Base-by-base conservation (phyloP, 2,888 invertebrate genomes). In the Conops quadrifasciatus region DNA sequence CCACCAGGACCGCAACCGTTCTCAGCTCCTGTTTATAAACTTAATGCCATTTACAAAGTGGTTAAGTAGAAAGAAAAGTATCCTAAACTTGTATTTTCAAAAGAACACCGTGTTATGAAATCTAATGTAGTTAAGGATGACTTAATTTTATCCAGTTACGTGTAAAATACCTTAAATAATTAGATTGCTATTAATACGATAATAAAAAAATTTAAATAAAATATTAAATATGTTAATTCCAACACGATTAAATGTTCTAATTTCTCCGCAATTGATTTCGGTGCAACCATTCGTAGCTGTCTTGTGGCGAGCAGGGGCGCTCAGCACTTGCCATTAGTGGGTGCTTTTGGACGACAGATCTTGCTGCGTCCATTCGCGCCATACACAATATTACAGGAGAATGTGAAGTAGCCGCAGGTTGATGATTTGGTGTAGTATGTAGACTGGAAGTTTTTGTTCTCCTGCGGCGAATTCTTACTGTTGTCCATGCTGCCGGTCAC, bases 371-470 rank as follows among this genome's bases (percentile, higher is more conserved):
- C 93, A 80, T 92, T 92, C 0, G 91, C 90, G 15, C 92, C 91
- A 78, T 92, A 91, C 0, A 93, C 92, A 81, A 93, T 91, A 65
- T 93, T 93, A 81, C 94, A 94, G 0, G 93, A 92, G 83, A 94
- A 94, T 1, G 94, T 94, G 77, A 94, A 94, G 81, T 94, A 94
- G 11, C 94, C 94, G 82, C 94, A 95, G 1, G 93, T 94, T 1
- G 94, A 94, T 11, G 94, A 93, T 84, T 94, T 94, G 0, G 94
- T 93, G 79, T 93, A 94, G 85, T 93, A 94, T 0, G 93, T 92
- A 75, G 92, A 92, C 1, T 92, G 90, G 80, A 90, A 91, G 84
- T 92, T 92, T 81, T 92, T 91, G 73, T 92, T 90, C 71, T 90
- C 90, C 78, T 86, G 85, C 45, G 86, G 86, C 30, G 90, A 88